phyloP scores from a whole-genome alignment of 2,888 invertebrate genomes.

The Pedicia rivosa region DNA sequence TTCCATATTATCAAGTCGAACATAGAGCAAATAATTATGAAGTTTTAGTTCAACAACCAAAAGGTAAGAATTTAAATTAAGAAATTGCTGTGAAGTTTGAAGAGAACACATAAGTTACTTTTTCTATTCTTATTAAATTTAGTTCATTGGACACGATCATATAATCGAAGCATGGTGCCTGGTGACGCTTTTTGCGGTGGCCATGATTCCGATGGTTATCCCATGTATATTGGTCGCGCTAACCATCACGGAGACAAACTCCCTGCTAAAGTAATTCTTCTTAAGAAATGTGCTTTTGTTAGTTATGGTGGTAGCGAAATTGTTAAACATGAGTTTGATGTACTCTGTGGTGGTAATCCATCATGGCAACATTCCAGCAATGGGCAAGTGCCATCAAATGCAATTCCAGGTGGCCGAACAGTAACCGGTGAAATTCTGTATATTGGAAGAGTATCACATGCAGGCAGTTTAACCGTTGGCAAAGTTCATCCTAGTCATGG shows the following conservation, averaged over 20 bases:
- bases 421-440: conserved; percentile 35
- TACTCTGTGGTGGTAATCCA: conserved; percentile 17
- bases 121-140: too few relatives aligned
- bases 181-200: background rate
- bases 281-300: conserved; percentile 32
- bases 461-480: conserved; percentile 33
- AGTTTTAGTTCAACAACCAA: conserved; percentile 20
- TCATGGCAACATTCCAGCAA: conserved; percentile 16
- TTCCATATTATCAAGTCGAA: conserved; percentile 30
- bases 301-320: conserved; percentile 34
- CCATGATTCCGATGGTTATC: conserved; percentile 8
- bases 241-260: conserved; percentile 34
- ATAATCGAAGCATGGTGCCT: background rate
- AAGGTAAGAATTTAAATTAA: too few relatives aligned
- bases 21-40: conserved; percentile 25
- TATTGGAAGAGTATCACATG: conserved; percentile 34
- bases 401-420: conserved; percentile 26
- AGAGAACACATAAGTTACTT: too few relatives aligned
- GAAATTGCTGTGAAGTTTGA: too few relatives aligned
- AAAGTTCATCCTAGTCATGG: conserved; percentile 32
- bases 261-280: conserved; percentile 25
- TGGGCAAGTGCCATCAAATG: conserved; percentile 16
- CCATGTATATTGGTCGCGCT: conserved; percentile 15
- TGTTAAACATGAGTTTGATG: conserved; percentile 31
- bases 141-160: conserved; percentile 2